These are phyloP conservation scores for Acanthaster planci DNA, from an alignment of 35 echinoderm and acorn worm genomes.

Conservation along the genomic window DNA sequence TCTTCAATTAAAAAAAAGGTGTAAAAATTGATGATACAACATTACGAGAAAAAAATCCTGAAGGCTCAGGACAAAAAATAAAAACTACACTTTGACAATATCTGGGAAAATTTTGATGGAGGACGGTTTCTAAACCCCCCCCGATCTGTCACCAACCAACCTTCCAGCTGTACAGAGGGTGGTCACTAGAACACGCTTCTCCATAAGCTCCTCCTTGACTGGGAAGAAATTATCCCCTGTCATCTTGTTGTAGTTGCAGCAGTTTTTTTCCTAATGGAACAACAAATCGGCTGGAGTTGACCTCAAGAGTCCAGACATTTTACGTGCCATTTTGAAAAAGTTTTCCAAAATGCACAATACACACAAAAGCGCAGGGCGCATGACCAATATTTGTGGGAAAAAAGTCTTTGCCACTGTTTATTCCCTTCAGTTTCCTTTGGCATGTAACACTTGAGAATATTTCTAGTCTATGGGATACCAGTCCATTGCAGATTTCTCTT, in stretches of 20 bases:
- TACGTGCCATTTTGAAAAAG: not conserved
- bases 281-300: not conserved
- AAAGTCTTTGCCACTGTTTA: no score
- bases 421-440: no score
- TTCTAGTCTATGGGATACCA: no score
- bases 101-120: not conserved
- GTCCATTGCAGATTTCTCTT: no score
- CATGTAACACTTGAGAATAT: no score
- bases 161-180: constrained; percentile 7
- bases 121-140: not conserved
- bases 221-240: constrained; percentile 48
- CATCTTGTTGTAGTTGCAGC: constrained; percentile 37
- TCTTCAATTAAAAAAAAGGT: no score
- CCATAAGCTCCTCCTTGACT: constrained; percentile 50
- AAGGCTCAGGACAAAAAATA: no score
- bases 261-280: constrained; percentile 16
- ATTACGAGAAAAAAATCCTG: no score
- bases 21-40: no score
- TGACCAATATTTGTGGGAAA: no score
- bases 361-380: no score
- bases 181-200: constrained; percentile 59
- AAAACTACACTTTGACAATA: not conserved
- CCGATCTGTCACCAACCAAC: not conserved
- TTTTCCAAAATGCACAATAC: not conserved
- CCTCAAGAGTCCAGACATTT: not conserved